phyloP scores from a whole-genome alignment of 2,797 vertebrate genomes.

The Coluber constrictor region DNA sequence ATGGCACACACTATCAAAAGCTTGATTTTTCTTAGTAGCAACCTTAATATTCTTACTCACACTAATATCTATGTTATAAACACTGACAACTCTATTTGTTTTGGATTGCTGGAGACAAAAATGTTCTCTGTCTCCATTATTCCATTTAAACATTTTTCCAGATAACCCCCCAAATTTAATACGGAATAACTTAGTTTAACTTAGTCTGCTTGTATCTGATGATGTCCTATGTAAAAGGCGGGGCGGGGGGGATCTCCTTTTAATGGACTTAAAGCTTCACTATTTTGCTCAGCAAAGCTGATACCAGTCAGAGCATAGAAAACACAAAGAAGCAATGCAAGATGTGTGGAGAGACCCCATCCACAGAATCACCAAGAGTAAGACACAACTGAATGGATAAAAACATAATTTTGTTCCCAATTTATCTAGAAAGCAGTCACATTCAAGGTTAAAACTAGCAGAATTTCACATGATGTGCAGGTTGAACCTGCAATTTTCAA shows the following conservation, averaged over 20 bases:
- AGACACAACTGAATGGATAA: not conserved
- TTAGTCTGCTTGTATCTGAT: not conserved
- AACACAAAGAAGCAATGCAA: not conserved
- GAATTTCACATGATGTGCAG: not conserved
- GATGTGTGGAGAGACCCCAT: not conserved
- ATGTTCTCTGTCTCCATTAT: no score
- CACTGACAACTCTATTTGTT: no score
- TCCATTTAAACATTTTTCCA: no score
- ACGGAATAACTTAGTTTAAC: no score
- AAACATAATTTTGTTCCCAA: not conserved
- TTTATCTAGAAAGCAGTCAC: not conserved
- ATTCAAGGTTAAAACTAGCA: not conserved
- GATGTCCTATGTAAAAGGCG: not conserved
- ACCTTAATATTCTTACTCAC: no score
- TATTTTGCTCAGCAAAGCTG: not conserved
- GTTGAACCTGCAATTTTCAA: not conserved
- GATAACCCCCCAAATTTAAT: no score
- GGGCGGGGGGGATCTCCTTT: not conserved
- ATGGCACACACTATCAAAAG: no score
- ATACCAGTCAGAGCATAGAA: not conserved
- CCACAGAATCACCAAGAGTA: not conserved
- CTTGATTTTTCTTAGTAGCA: no score
- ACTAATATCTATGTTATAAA: no score
- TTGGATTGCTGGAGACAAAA: no score
- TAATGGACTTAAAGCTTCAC: not conserved